Percentiles rank a stretch among this genome's conserved stretches.
These are phyloP conservation scores for Tenualosa thibaudeaui DNA, from an alignment of 2,797 vertebrate genomes.

Conservation along the genomic window DNA sequence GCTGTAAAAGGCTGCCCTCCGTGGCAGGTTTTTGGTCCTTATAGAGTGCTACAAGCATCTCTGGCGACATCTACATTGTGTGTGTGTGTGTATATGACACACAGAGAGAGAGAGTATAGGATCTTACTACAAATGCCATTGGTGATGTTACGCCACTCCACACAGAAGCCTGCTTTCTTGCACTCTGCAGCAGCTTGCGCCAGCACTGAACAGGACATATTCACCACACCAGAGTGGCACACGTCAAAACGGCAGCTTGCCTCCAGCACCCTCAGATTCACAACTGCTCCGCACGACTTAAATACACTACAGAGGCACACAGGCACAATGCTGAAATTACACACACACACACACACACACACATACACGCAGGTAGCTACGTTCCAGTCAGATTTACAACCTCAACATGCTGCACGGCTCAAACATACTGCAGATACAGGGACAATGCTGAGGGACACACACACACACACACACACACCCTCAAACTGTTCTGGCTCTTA, in stretches of 20 bases:
- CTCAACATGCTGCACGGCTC: conserved; percentile 49
- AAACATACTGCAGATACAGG: conserved; percentile 60
- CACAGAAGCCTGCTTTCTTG: conserved; percentile 53
- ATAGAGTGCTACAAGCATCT: too few relatives aligned
- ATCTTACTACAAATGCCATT: conserved; percentile 66
- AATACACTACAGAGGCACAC: conserved; percentile 63
- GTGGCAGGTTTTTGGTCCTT: too few relatives aligned
- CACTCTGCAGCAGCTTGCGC: conserved; percentile 65
- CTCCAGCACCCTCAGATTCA: conserved; percentile 51
- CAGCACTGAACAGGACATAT: conserved; percentile 58
- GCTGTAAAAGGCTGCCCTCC: too few relatives aligned
- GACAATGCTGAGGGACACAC: not conserved
- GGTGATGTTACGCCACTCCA: conserved; percentile 69
- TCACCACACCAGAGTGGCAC: conserved; percentile 30
- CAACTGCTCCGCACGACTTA: conserved; percentile 49
- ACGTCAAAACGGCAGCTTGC: conserved; percentile 65
- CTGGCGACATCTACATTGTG: too few relatives aligned
- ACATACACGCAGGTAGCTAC: not conserved
- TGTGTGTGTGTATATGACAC: too few relatives aligned
- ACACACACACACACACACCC: not conserved
- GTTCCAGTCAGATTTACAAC: conserved; percentile 46
- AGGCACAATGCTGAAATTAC: not conserved
- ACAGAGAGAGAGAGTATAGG: too few relatives aligned
- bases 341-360: not conserved
- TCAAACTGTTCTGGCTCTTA: conserved; percentile 45